These are phyloP conservation scores for Dicentrarchus labrax DNA, from an alignment of 2,113 vertebrate species.

Conservation along the genomic window DNA sequence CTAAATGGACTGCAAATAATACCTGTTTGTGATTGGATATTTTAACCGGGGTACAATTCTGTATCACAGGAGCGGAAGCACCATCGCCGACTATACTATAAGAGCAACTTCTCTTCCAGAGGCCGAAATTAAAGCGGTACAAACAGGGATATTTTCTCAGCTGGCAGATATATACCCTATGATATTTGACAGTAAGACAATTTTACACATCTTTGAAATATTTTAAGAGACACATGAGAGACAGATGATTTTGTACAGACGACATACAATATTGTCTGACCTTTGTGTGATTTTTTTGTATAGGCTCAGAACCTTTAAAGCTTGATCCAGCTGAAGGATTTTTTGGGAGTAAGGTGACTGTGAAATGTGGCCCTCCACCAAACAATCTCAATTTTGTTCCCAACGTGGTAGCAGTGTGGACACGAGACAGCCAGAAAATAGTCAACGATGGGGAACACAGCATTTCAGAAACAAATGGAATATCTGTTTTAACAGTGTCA, in stretches of 20 bases:
- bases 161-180: neutral
- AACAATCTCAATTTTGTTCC: rapidly evolving
- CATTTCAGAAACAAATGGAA: rapidly evolving
- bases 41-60: neutral
- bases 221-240: neutral
- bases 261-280: neutral
- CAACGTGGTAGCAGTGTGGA: slow-evolving; percentile 26
- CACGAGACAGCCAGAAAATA: rapidly evolving
- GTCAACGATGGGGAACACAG: rapidly evolving
- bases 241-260: too few relatives aligned
- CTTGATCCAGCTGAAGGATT: neutral
- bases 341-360: rapidly evolving
- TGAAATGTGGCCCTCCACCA: slow-evolving; percentile 51
- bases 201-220: neutral
- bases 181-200: slow-evolving; percentile 27
- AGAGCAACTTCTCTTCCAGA: neutral
- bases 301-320: rapidly evolving
- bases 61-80: slow-evolving; percentile 61
- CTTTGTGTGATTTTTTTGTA: too few relatives aligned
- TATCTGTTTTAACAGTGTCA: neutral
- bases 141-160: neutral
- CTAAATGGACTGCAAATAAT: too few relatives aligned
- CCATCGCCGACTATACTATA: slow-evolving; percentile 13
- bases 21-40: too few relatives aligned
- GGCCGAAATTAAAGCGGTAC: rapidly evolving